A percentile compares a stretch with the other conserved stretches of the same genome.
Conservation (phyloP, 2,888 invertebrate genomes). For the Sinopyrophorus schimmeli region DNA sequence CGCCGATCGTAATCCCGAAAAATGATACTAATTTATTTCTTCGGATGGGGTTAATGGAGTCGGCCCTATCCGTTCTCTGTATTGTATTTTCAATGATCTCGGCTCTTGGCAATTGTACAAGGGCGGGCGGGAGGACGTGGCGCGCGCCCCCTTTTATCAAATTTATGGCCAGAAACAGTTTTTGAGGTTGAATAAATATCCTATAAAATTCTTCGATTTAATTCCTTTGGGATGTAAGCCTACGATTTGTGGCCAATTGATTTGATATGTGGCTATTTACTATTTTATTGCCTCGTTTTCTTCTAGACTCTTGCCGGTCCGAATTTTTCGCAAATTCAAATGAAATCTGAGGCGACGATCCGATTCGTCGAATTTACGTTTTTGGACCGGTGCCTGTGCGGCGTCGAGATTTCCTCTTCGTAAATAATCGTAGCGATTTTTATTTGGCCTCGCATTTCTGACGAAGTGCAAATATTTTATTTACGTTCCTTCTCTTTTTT, state of each 20-base stretch:
- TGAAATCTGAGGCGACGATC: no score
- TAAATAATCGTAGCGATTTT: no score
- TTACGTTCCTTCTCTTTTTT: no score
- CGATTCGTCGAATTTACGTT: no score
- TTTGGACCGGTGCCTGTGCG: no score
- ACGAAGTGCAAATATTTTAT: no score
- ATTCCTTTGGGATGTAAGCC: constrained; percentile 30
- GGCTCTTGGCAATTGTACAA: no score
- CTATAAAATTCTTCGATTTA: constrained; percentile 35
- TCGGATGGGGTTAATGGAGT: constrained; percentile 17
- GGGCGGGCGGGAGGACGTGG: constrained; percentile 1
- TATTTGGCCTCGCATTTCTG: no score
- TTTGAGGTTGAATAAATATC: constrained; percentile 35
- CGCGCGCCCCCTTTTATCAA: constrained; percentile 25
- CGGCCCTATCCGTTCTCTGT: not conserved
- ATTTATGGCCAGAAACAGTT: constrained; percentile 29
- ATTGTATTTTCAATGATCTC: constrained; percentile 8
- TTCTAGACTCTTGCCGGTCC: no score
- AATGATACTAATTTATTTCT: constrained; percentile 8
- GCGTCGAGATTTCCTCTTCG: no score
- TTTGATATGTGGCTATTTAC: constrained; percentile 40
- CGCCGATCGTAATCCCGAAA: no score
- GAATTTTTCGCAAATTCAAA: not conserved
- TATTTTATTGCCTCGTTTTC: constrained; percentile 21
- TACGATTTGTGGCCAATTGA: constrained; percentile 48